These are phyloP conservation scores for Rachycentron canadum DNA, from an alignment of 2,797 vertebrate genomes.

Conservation along the genomic window DNA sequence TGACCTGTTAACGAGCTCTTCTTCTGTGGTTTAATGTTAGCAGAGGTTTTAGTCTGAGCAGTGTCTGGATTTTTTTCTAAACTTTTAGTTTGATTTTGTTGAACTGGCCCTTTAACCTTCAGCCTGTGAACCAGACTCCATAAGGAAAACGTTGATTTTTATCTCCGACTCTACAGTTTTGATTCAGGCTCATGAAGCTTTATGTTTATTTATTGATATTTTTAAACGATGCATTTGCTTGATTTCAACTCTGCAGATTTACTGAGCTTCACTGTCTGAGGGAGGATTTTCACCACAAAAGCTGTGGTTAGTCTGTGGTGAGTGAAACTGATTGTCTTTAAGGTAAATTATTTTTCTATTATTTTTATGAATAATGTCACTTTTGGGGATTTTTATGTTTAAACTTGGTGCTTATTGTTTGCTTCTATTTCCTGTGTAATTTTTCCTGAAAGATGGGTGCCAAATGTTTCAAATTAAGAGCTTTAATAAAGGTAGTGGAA, in stretches of 20 bases:
- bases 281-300: slow-evolving; percentile 23
- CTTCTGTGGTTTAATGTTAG: background rate
- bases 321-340: background rate
- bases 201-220: slow-evolving; percentile 28
- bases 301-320: background rate
- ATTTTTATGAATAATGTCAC: background rate
- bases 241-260: background rate
- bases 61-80: no score
- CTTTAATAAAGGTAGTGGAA: slow-evolving; percentile 41
- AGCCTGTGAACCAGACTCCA: no score
- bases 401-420: background rate
- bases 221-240: background rate
- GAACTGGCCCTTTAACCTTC: slow-evolving; percentile 16
- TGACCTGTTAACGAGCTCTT: no score
- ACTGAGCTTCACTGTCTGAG: background rate
- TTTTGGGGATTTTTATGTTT: background rate
- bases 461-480: slow-evolving; percentile 45
- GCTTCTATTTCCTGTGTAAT: slow-evolving; percentile 4
- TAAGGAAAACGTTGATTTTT: background rate
- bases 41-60: no score
- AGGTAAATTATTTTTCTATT: background rate
- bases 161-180: background rate
- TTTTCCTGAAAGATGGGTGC: background rate
- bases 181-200: background rate
- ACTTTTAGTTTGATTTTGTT: background rate